A percentile compares a stretch with the other conserved stretches of the same genome.
Evolutionary conservation across 64 coral and sea anemone genomes (phyloP).

Genomic region (Actinia equina): DNA sequence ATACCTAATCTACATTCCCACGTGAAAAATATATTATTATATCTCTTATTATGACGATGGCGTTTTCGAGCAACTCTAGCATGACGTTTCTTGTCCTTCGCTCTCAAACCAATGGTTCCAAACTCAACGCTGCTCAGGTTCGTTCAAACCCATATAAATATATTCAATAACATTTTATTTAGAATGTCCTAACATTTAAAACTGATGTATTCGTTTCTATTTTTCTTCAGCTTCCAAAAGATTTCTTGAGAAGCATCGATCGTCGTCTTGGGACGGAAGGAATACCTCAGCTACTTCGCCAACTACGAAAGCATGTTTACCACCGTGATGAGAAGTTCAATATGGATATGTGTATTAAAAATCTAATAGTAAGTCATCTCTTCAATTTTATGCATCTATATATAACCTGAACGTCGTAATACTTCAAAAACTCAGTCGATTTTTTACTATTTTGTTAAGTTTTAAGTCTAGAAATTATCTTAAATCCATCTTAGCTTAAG

Average conservation of each 20-base stretch:
- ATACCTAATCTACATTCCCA: background rate
- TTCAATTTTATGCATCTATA: background rate
- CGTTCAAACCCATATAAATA: background rate
- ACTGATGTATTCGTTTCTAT: background rate
- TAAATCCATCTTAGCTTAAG: no score
- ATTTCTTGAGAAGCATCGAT: conserved; percentile 71
- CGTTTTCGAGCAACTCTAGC: conserved; percentile 16
- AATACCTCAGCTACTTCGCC: conserved; percentile 48
- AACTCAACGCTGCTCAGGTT: background rate
- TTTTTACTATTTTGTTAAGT: background rate
- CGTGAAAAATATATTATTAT: background rate
- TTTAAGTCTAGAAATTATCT: background rate
- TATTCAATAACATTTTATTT: background rate
- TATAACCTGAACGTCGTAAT: background rate
- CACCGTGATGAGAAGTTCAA: conserved; percentile 59
- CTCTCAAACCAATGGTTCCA: conserved; percentile 6
- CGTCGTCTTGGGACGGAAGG: conserved; percentile 59
- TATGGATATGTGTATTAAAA: conserved; percentile 35
- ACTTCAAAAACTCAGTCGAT: no score
- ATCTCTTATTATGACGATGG: conserved; percentile 10
- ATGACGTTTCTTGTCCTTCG: conserved; percentile 17
- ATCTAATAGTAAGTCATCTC: conserved; percentile 49
- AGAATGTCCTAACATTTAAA: background rate
- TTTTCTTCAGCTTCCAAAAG: conserved; percentile 51
- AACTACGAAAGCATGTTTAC: conserved; percentile 37